Evolutionary conservation across 2,113 vertebrate genomes (phyloP).

Genomic region (Oryzias curvinotus): DNA sequence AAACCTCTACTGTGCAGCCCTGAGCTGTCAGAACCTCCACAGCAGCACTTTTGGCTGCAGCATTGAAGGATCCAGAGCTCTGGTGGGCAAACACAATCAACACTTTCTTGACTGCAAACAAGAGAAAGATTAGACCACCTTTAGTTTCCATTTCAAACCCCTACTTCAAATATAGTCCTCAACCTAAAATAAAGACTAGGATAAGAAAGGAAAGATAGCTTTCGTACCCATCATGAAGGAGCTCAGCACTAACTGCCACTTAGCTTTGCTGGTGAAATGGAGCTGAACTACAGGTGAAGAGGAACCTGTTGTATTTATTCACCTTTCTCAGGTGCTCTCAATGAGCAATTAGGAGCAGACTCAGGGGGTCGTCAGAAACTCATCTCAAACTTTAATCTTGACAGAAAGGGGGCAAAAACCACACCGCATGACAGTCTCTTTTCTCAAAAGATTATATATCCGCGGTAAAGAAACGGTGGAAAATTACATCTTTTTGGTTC

Average conservation of each 20-base stretch:
- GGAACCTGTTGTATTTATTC: slow-evolving; percentile 26
- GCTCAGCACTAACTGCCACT: not conserved
- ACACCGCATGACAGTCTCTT: no score
- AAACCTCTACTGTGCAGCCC: slow-evolving; percentile 75
- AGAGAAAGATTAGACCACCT: not conserved
- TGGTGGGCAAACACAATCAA: slow-evolving; percentile 80
- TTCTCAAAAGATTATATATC: no score
- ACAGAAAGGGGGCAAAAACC: no score
- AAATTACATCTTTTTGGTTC: no score
- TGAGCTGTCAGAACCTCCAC: slow-evolving; percentile 60
- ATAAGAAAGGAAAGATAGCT: not conserved
- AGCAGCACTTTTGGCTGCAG: slow-evolving; percentile 78
- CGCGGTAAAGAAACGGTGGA: no score
- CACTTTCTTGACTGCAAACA: slow-evolving; percentile 55
- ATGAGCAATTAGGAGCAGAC: slow-evolving; percentile 35
- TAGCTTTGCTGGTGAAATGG: no score
- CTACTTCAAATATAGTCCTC: not conserved
- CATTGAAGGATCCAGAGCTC: slow-evolving; percentile 78
- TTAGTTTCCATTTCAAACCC: not conserved
- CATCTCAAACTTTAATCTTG: not conserved
- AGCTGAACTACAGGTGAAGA: no score
- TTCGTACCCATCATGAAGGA: slow-evolving; percentile 42
- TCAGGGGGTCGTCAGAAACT: not conserved
- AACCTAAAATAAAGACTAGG: not conserved
- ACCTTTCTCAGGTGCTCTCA: slow-evolving; percentile 37